Conservation (phyloP, 2,113 vertebrate species). For the Pelodiscus sinensis region DNA sequence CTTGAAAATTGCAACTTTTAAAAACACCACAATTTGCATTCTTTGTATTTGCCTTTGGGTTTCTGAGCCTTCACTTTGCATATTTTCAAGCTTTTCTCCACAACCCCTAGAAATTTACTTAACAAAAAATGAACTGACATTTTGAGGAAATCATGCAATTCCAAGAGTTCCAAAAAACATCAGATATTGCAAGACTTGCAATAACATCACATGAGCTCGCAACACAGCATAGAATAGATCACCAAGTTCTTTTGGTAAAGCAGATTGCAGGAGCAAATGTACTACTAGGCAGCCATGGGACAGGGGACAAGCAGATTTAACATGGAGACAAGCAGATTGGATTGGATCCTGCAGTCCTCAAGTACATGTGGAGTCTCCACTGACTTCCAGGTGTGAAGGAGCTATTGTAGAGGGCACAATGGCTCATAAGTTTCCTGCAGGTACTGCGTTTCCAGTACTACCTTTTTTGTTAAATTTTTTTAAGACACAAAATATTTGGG, state of each 20-base stretch:
- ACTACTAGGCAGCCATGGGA: not conserved
- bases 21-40: not conserved
- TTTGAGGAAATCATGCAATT: not conserved
- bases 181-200: not conserved
- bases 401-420: not conserved
- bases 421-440: not conserved
- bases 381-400: not conserved
- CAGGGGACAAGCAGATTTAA: not conserved
- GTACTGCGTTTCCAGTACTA: not conserved
- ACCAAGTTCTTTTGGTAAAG: not conserved
- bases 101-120: not conserved
- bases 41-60: not conserved
- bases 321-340: not conserved
- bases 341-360: not conserved
- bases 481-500: not conserved
- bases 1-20: not conserved
- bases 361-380: not conserved
- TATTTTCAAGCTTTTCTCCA: not conserved
- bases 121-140: not conserved
- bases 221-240: not conserved
- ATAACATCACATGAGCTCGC: not conserved
- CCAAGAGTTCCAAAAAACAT: not conserved
- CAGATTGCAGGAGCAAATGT: not conserved
- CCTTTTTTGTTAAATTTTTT: not conserved
- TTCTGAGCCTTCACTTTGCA: not conserved